Evolutionary conservation across 2,888 invertebrate genomes (phyloP).

Genomic region (Candidula unifasciata): DNA sequence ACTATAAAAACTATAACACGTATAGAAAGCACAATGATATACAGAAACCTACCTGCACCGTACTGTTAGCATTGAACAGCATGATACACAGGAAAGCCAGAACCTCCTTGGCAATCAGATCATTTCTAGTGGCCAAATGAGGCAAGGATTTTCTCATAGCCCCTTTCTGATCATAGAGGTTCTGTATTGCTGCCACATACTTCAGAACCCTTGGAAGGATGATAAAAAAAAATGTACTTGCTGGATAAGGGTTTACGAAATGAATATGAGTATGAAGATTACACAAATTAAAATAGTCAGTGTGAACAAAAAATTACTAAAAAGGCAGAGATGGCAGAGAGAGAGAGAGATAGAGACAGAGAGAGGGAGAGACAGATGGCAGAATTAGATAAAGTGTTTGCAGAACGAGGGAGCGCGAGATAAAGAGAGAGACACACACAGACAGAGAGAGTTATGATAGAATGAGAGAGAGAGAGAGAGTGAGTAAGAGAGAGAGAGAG

Average conservation of each 20-base stretch:
- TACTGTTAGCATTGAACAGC: conserved; percentile 76
- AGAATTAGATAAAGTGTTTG: no score
- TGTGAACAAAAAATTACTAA: neutral
- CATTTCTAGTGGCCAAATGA: conserved; percentile 74
- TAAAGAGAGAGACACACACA: no score
- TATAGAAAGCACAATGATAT: no score
- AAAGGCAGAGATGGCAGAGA: neutral
- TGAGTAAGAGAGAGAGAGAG: no score
- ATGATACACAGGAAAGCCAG: conserved; percentile 75
- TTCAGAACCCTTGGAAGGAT: conserved; percentile 64
- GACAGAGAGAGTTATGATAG: no score
- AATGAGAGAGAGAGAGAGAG: no score
- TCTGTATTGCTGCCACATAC: conserved; percentile 71
- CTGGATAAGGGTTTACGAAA: no score
- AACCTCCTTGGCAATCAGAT: conserved; percentile 73
- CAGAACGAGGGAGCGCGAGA: no score
- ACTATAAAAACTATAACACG: no score
- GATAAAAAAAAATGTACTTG: neutral
- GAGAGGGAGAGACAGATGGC: no score
- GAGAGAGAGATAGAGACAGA: no score
- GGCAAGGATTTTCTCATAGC: conserved; percentile 75
- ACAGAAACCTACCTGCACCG: conserved; percentile 70
- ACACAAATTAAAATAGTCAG: neutral
- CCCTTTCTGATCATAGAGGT: conserved; percentile 69
- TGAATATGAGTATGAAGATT: no score